These are phyloP conservation scores for Mus musculus DNA, from an alignment of 2,113 vertebrate genomes.

Conservation along the genomic window DNA sequence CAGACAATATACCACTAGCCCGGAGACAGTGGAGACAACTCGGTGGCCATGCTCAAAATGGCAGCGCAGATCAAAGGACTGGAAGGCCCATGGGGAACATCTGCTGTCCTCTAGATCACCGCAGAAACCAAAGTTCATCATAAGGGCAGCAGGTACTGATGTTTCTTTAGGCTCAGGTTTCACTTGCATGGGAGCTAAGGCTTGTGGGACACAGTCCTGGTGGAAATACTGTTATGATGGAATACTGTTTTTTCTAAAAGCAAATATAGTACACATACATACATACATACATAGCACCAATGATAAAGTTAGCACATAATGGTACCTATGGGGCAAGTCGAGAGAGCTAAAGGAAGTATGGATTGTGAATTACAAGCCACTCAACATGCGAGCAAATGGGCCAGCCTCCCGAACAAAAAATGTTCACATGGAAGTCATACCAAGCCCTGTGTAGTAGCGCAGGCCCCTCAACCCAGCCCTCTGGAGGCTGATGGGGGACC, in stretches of 20 bases:
- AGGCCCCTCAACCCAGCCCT: not conserved
- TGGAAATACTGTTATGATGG: not conserved
- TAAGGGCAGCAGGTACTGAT: not conserved
- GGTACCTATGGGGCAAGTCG: not conserved
- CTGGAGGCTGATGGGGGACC: not conserved
- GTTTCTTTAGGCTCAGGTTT: not conserved
- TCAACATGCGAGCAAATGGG: not conserved
- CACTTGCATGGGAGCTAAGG: not conserved
- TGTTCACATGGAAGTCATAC: not conserved
- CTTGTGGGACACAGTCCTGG: not conserved
- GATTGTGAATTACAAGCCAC: not conserved
- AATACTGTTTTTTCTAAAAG: slow-evolving; percentile 51
- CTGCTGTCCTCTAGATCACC: not conserved
- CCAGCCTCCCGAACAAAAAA: not conserved
- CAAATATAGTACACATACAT: slow-evolving; percentile 21
- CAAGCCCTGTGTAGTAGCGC: not conserved
- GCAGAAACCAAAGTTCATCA: not conserved
- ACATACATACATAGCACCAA: slow-evolving; percentile 12
- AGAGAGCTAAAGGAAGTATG: not conserved
- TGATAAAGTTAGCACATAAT: not conserved
- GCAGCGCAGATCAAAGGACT: not conserved
- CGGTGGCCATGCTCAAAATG: not conserved
- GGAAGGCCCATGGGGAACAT: not conserved
- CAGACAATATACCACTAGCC: not conserved
- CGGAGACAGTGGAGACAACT: fast-evolving